Conservation (phyloP, 2,113 vertebrate genomes). For the Prionailurus bengalensis region DNA sequence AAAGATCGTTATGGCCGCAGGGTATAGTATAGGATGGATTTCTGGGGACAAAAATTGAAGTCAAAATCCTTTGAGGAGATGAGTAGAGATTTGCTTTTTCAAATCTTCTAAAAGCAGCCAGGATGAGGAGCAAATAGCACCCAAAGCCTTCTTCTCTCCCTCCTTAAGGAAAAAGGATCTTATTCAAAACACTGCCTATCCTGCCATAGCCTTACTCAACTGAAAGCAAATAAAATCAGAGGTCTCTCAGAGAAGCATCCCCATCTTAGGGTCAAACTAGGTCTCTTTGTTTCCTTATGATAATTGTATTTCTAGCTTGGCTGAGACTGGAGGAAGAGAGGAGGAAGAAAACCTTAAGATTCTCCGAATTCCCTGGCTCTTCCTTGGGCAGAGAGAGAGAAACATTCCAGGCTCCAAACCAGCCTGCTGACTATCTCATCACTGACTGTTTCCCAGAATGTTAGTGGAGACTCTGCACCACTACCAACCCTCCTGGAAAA, state of each 20-base stretch:
- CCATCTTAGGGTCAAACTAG: background rate
- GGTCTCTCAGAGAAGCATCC: background rate
- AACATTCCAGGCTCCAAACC: background rate
- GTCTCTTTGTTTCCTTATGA: background rate
- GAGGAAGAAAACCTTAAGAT: background rate
- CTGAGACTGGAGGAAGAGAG: background rate
- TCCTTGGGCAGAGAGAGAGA: background rate
- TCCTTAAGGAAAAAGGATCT: background rate
- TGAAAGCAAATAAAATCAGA: background rate
- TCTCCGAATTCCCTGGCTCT: background rate
- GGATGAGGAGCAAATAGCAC: background rate
- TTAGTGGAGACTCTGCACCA: background rate
- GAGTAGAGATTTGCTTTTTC: background rate
- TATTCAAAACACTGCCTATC: background rate
- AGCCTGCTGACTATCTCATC: background rate
- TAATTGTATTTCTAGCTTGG: background rate
- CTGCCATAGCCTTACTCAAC: background rate
- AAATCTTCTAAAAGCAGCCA: background rate
- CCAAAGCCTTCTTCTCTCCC: background rate
- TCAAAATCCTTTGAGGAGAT: background rate
- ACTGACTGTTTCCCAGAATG: background rate
- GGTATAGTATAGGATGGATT: background rate
- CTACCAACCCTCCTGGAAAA: background rate
- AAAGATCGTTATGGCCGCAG: background rate
- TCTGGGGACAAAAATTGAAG: background rate